Evolutionary conservation across 1,140 invertebrate genomes (phyloP).

Genomic region (Sinonovacula constricta): DNA sequence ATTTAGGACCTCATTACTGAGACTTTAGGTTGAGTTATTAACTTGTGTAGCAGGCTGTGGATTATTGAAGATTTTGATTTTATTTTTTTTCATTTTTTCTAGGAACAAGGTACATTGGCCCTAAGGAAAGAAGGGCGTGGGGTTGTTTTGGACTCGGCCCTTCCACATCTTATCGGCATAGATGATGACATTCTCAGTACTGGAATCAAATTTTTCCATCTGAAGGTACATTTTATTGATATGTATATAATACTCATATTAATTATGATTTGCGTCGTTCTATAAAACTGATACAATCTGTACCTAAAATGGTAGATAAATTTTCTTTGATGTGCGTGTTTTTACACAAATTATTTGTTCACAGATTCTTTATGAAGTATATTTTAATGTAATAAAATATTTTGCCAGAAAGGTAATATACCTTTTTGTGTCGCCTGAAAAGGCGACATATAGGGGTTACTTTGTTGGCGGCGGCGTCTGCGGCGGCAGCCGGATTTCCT

Average conservation of each 20-base stretch:
- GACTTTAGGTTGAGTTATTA: too few species aligned
- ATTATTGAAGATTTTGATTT: too few species aligned
- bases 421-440: too few species aligned
- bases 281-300: neutral
- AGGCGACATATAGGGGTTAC: too few species aligned
- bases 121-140: constrained; percentile 86
- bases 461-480: too few species aligned
- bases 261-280: neutral
- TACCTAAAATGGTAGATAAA: neutral
- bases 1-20: too few species aligned
- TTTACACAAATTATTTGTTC: constrained; percentile 26
- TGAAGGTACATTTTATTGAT: constrained; percentile 82
- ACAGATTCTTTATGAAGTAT: too few species aligned
- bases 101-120: constrained; percentile 91
- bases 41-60: too few species aligned
- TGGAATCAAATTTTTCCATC: constrained; percentile 93
- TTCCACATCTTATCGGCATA: constrained; percentile 95
- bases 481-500: too few species aligned
- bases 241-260: constrained; percentile 2
- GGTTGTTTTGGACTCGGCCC: constrained; percentile 93
- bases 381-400: too few species aligned
- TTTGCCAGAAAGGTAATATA: too few species aligned
- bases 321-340: neutral
- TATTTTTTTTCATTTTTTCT: too few species aligned
- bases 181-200: constrained; percentile 89